Base-by-base conservation (phyloP, 1,140 invertebrate species). In the Bombus impatiens region DNA sequence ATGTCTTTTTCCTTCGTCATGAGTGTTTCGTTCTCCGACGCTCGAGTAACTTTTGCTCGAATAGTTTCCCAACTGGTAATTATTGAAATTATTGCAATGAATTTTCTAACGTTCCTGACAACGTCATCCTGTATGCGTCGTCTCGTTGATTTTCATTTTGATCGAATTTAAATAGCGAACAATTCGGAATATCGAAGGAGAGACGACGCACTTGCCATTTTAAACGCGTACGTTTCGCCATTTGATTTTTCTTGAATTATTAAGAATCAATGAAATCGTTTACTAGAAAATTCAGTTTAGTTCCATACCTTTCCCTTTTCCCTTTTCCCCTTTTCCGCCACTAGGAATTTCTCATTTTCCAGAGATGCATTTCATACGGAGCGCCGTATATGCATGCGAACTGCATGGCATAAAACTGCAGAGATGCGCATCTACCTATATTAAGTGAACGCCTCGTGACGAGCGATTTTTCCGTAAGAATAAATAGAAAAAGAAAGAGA, bases 321-420 rank as follows among this genome's bases (percentile, higher is more conserved):
- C 15, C 12, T 32, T 18, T 28, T n/a, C 28, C 25, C 12, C 37
- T 9, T 1, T 28, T 59, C 35, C 35, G 10, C 6, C 15, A 12
- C 22, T 25, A 77, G 37, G 76, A 79, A 79, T 79, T 79, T 79
- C 78, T 79, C 62, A 78, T 62, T 78, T 78, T n/a, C 35, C 76
- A 40, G 6, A 22, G 28, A 25, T n/a, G 35, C 53, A 42, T 62
- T 62, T 78, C 53, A 78, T 78, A 78, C 40, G 15, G 25, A 18
- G 10, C 37, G 35, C 13, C 57, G 15, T 77, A 53, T 53, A 53
- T 53, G 25, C 28, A 40, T 5, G 53, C 35, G 25, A 9, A 77
- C 32, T 40, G 53, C 32, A 15, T 57, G 18, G 6, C 32, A 76
- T 57, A 28, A 76, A 57, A n/a, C 53, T 78, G 13, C 35, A 59